Base-by-base conservation (phyloP, 2,888 invertebrate species). In the Lottia scabra region DNA sequence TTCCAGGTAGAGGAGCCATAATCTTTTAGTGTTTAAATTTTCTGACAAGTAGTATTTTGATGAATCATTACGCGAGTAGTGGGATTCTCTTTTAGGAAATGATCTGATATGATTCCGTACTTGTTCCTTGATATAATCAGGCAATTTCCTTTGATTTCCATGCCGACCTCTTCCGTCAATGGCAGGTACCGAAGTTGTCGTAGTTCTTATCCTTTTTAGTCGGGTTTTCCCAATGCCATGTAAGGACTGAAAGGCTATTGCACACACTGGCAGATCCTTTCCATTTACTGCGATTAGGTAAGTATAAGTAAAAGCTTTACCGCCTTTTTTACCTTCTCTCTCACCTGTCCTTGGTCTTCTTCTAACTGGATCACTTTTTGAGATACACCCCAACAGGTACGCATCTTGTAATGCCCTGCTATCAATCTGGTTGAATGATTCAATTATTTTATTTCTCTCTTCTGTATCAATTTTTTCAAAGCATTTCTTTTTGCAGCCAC, bases 1-100 rank as follows among this genome's bases (percentile, higher is more conserved):
- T 6, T 66, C 38, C 10, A 70, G 67, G 64, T 73, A 73, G 13
- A 73, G 63, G 12, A 74, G 68, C 70, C 74, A 74, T 68, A 71
- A 67, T 67, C 71, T 67, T 38, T 67, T 45, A 15, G 71, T 45
- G 68, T 71, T 68, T 48, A 72, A 45, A n/a, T n/a, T n/a, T n/a
- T n/a, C n/a, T n/a, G n/a, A n/a, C n/a, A n/a, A n/a, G n/a, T n/a
- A n/a, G 65, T 70, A 73, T 26, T 66, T 15, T 46, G 48, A 66
- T 30, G 66, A 70, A 26, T 73, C 66, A 38, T 63, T 66, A 27
- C 68, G 30, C 27, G 48, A 48, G 26, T 68, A 68, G 44, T 72
- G 63, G 23, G 68, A 72, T 43, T 64, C 67, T 56, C 68, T 23
- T 66, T 16, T 68, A 43, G 68, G 72, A 63, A 67, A 68, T 19